Evolutionary conservation across 2,113 vertebrate species (phyloP), one percentile per base, ranked within the genome.

Genomic region (Syngnathoides biaculeatus): DNA sequence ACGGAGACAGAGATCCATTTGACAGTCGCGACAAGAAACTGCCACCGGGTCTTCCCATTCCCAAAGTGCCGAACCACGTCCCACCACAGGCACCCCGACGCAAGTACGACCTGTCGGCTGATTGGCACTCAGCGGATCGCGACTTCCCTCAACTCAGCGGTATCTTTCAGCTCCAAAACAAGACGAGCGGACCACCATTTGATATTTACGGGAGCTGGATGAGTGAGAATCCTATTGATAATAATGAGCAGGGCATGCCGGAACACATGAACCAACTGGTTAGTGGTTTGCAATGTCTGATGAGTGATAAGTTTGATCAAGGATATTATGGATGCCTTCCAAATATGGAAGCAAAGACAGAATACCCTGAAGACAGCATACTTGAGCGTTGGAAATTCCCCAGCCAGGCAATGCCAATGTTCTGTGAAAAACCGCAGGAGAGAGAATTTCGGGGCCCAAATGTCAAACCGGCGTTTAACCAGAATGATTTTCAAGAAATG

Each of bases 251-350:
- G 10, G 68, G 75, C 45, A 57, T 65, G 22, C 52, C 79, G 64
- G 86, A 85, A 74, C 81, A 88, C 62, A 65, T 77, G 35, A 88
- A 76, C 67, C 87, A 86, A 22, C 65, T 89, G 38, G 75, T 86
- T 17, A 82, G 43, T 22, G 75, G 75, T 71, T 78, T 89, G 64
- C 84, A 86, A 55, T 77, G 80, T 1, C 53, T 90, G 58, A 75
- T 87, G 64, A 59, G 72, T 15, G 65, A 40, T 63, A 82, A 86
- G 40, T 72, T 79, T 27, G 79, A 72, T 26, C 8, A 45, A 38
- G 48, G 74, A 55, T 71, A 43, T 67, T 65, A 11, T 38, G 80
- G 77, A 53, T 64, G 63, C 4, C 43, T 76, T 57, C 80, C 87
- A 78, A 83, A 84, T 57, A 78, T 64, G 71, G 79, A 85, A 42